Conservation (phyloP, 1,140 invertebrate species). For the Spodoptera litura region DNA sequence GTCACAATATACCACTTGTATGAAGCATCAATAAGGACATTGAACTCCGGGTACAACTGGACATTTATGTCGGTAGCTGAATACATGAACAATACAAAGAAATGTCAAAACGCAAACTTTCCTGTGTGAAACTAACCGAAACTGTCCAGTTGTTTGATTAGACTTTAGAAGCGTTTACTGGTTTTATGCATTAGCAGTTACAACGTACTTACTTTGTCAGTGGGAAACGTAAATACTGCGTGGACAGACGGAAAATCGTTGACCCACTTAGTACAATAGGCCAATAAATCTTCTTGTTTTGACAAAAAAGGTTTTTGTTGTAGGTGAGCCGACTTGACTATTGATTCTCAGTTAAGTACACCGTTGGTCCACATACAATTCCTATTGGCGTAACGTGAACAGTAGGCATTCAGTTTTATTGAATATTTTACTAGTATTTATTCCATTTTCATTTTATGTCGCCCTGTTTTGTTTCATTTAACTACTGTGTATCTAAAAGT, state of each 20-base stretch:
- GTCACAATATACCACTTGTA: too few relatives aligned
- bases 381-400: constrained; percentile 20
- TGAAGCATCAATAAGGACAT: too few relatives aligned
- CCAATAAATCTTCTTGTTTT: constrained; percentile 75
- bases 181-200: constrained; percentile 53
- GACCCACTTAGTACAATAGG: constrained; percentile 77
- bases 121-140: constrained; percentile 32
- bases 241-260: constrained; percentile 67
- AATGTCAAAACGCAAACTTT: background rate
- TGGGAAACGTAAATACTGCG: constrained; percentile 58
- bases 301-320: constrained; percentile 73
- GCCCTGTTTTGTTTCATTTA: background rate
- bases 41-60: too few relatives aligned
- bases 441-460: constrained; percentile 18
- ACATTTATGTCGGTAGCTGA: too few relatives aligned
- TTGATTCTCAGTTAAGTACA: constrained; percentile 51
- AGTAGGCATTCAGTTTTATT: constrained; percentile 25
- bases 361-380: constrained; percentile 31
- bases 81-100: background rate
- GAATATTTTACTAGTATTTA: constrained; percentile 22
- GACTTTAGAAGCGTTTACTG: constrained; percentile 31
- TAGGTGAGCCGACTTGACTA: constrained; percentile 56
- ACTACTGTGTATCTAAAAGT: background rate
- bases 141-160: constrained; percentile 16
- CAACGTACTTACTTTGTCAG: constrained; percentile 50